Evolutionary conservation across 92 coral and sea anemone genomes (phyloP), one percentile per base, ranked within the genome.

Genomic region (Epizoanthus rinbou): DNA sequence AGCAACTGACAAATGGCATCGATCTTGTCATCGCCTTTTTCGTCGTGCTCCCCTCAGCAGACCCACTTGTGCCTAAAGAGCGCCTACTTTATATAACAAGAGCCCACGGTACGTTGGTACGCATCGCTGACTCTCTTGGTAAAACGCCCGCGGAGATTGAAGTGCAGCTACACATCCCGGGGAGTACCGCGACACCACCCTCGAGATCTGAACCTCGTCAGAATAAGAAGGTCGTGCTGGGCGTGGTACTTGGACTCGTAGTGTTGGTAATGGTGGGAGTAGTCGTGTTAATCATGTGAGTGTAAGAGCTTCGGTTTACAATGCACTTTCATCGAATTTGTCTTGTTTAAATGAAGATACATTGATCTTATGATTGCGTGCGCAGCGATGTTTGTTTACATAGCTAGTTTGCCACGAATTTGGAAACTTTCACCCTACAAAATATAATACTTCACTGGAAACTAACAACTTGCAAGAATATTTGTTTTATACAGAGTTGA

Each of bases 1-100:
- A 28, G 19, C 81, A 75, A 25, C 43, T 37, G 43, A 3, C 43
- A 37, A 57, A 53, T 3, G 81, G 59, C 25, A 22, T n/a, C 33
- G 68, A 35, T 21, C 67, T 75, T 35, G 68, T 75, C 53, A 57
- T 75, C 43, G 81, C 81, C 22, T 75, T 75, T 50, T 75, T 4
- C 59, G 68, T 75, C 28, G 18, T 37, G 47, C 2, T 75, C 17
- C 6, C 22, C 24, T 57, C 68, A 4, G 15, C 22, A 28, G 52
- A 33, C 16, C 18, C 68, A 21, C 57, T 57, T 75, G 18, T 75
- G 3, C 54, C 54, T 6, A 65, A 57, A 75, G 68, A 57, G 16
- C 22, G 5, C 59, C 54, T 75, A 3, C 81, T 75, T 25, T 52
- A 57, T 17, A 11, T 57, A 22, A 33, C 68, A 58, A 75, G 19